Base-by-base conservation (phyloP, 2,113 vertebrate species). In the Gavialis gangeticus region DNA sequence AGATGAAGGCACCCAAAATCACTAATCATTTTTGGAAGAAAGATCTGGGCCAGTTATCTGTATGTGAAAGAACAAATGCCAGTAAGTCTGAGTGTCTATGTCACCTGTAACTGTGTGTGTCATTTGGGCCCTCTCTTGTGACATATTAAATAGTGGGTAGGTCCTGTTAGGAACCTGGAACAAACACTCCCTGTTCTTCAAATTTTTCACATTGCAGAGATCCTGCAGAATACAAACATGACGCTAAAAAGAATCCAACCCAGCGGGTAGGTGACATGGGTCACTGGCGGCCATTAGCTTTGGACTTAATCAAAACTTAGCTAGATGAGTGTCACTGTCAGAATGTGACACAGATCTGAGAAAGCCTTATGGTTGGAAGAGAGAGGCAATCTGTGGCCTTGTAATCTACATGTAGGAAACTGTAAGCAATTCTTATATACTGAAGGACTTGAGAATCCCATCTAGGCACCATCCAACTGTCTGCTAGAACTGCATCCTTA, bases 151-250 rank as follows among this genome's bases (percentile, higher is more conserved):
- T 2, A 2, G 88, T 2, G 12, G 28, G 87, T 71, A 66, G 69
- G 81, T 46, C 75, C 69, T 79, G 84, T 24, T n/a, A 6, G 30
- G 77, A 88, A 86, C 62, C 27, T 55, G 62, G 30, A 79, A 71
- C 88, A 75, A 94, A 84, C 87, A 75, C 87, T 94, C 92, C 92
- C 93, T 91, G 82, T 76, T 83, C 86, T 88, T 58, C 57, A 84
- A 30, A 93, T 96, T 81, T 66, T 93, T 95, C 90, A 82, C 95
- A 84, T 96, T 80, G 86, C 77, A 10, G 90, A 92, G 84, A 92
- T 92, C 95, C 92, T 92, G 78, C 57, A 82, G 56, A 57, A 79
- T 95, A 95, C 77, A 67, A 93, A 75, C 89, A 92, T 88, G 81
- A 85, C 85, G 10, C 76, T 88, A 95, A 96, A 96, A 82, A 95